Conservation (phyloP, 1,140 invertebrate genomes). For the Heliconius hewitsoni region DNA sequence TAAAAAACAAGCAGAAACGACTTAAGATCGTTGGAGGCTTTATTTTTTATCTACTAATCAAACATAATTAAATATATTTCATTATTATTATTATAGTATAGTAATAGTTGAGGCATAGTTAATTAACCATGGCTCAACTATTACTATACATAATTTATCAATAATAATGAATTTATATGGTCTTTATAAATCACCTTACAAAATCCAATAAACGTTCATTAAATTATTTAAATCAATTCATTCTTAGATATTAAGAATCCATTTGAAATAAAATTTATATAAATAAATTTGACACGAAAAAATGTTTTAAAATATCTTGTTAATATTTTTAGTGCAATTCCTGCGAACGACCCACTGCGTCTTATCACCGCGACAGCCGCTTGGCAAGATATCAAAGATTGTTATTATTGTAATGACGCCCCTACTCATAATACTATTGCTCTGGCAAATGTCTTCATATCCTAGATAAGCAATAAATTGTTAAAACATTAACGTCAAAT, state of each 20-base stretch:
- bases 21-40: constrained; percentile 13
- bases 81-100: background rate
- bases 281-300: constrained; percentile 7
- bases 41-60: background rate
- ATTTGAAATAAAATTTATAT: constrained; percentile 2
- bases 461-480: constrained; percentile 64
- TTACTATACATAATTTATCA: background rate
- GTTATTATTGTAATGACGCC: constrained; percentile 72
- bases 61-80: background rate
- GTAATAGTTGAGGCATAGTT: background rate
- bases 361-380: constrained; percentile 55
- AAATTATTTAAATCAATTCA: background rate
- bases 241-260: background rate
- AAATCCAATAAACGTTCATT: background rate
- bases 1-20: constrained; percentile 78
- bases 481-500: constrained; percentile 65
- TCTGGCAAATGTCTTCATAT: constrained; percentile 67
- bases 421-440: constrained; percentile 74
- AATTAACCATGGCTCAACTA: background rate
- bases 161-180: background rate
- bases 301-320: constrained; percentile 21
- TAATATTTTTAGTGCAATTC: constrained; percentile 57
- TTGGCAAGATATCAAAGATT: constrained; percentile 72
- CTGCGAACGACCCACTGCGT: constrained; percentile 48
- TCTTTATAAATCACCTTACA: background rate